These are phyloP conservation scores for Tetrax tetrax DNA, from an alignment of 2,113 vertebrate species.

Conservation along the genomic window DNA sequence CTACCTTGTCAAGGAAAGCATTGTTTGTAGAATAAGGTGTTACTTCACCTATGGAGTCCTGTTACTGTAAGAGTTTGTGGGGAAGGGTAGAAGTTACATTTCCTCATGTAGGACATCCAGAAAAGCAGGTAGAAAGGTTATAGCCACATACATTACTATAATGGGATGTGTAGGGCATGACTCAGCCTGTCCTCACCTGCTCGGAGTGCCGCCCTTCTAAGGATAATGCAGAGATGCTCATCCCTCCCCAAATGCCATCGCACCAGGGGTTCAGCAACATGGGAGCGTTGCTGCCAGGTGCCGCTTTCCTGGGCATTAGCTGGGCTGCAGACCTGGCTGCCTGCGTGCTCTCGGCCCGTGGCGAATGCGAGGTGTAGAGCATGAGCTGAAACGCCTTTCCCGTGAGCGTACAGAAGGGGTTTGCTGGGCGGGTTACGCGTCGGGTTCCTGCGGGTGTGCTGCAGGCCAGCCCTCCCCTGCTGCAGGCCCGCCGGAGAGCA, in stretches of 20 bases:
- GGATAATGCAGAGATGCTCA: neutral
- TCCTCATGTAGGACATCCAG: neutral
- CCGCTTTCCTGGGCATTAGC: neutral
- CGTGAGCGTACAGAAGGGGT: fast-evolving
- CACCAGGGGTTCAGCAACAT: neutral
- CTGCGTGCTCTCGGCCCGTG: fast-evolving
- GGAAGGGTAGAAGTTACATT: neutral
- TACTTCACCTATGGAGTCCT: neutral
- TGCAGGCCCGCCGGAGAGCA: neutral
- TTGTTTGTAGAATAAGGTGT: neutral
- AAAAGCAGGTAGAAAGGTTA: neutral
- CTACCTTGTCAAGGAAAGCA: neutral
- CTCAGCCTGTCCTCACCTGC: neutral
- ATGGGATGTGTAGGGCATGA: neutral
- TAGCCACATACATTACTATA: neutral
- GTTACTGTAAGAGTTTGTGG: neutral
- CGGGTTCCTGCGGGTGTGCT: neutral
- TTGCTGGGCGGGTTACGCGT: neutral
- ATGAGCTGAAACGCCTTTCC: fast-evolving
- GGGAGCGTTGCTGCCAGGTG: neutral
- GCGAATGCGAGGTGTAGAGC: neutral
- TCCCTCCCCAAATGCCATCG: neutral
- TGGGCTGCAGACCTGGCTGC: neutral
- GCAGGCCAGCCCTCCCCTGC: neutral
- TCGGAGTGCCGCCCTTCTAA: neutral